Conservation (phyloP, 2,113 vertebrate species). For the Mustelus asterias region DNA sequence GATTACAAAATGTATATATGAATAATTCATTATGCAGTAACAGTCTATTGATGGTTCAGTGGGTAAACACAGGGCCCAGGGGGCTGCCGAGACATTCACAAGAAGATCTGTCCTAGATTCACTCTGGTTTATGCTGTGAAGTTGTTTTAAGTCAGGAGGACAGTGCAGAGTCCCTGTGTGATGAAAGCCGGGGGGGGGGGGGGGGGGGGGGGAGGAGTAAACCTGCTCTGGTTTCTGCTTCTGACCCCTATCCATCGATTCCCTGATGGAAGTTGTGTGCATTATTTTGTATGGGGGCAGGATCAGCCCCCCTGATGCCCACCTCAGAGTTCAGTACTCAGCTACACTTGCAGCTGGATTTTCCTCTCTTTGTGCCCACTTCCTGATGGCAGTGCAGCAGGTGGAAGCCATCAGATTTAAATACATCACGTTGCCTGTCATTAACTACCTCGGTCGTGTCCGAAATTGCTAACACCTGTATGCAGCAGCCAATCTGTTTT, state of each 20-base stretch:
- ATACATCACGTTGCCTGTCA: background rate
- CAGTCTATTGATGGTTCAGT: background rate
- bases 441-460: background rate
- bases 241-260: background rate
- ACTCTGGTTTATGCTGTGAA: background rate
- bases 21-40: background rate
- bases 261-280: background rate
- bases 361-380: background rate
- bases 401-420: background rate
- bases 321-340: background rate
- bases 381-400: background rate
- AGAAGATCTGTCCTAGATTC: background rate
- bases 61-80: background rate
- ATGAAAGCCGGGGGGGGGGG: background rate
- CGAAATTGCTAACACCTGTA: background rate
- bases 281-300: background rate
- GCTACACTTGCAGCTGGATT: background rate
- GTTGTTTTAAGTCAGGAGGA: background rate
- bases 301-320: background rate
- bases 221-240: background rate
- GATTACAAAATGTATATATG: background rate
- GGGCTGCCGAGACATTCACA: background rate
- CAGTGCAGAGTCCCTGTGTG: background rate
- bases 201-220: background rate
- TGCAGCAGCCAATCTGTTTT: background rate